Conservation (phyloP, 2,797 vertebrate genomes). For the Leptodactylus fallax region DNA sequence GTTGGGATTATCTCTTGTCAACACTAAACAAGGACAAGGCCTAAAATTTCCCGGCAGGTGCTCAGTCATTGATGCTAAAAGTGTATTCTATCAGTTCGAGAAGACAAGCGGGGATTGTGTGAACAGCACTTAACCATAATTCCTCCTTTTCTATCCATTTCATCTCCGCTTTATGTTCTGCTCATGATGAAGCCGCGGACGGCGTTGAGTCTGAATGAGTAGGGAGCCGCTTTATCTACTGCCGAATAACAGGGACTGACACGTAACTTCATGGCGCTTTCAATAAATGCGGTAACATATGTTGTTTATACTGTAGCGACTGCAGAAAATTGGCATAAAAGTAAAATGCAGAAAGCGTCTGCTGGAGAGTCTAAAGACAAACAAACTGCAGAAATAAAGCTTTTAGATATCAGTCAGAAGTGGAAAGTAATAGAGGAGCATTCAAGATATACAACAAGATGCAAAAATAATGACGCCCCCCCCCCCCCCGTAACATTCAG, state of each 20-base stretch:
- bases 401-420: neutral
- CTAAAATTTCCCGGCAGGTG: slow-evolving; percentile 16
- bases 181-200: slow-evolving; percentile 24
- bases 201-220: neutral
- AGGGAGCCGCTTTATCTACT: neutral
- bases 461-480: no score
- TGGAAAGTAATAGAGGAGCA: neutral
- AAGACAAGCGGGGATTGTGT: slow-evolving; percentile 47
- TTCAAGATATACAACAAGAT: no score
- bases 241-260: neutral
- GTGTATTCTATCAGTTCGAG: slow-evolving; percentile 34
- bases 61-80: slow-evolving; percentile 26
- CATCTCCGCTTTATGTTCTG: slow-evolving; percentile 18
- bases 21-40: slow-evolving; percentile 14
- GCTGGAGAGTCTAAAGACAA: neutral
- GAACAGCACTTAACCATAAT: slow-evolving; percentile 41
- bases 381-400: neutral
- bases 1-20: slow-evolving; percentile 38
- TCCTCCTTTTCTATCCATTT: slow-evolving; percentile 44
- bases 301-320: neutral
- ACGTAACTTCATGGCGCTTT: neutral
- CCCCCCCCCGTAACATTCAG: no score
- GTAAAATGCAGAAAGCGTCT: neutral
- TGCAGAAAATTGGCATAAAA: neutral
- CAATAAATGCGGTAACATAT: neutral